A percentile compares a stretch with the other conserved stretches of the same genome.
Conservation (phyloP, 2,797 vertebrate genomes). For the Xyrichtys novacula region DNA sequence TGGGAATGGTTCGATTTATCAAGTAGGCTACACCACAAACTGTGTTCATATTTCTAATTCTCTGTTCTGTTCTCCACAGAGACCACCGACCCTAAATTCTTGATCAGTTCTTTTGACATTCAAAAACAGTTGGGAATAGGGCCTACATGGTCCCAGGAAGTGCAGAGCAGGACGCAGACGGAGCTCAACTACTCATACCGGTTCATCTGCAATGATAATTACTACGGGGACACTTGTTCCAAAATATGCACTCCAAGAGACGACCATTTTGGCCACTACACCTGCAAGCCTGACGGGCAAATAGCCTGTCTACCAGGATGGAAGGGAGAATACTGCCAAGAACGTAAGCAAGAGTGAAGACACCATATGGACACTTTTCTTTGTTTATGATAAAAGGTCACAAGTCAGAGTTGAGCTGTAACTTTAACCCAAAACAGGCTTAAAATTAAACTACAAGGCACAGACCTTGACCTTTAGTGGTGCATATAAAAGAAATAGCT, state of each 20-base stretch:
- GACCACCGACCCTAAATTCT: conserved; percentile 84
- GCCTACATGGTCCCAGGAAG: conserved; percentile 89
- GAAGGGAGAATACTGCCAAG: conserved; percentile 95
- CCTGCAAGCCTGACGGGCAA: conserved; percentile 93
- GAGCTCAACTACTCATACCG: conserved; percentile 97
- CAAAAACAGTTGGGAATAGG: conserved; percentile 92
- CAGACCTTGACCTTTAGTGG: background rate
- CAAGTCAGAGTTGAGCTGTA: background rate
- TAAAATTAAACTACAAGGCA: background rate
- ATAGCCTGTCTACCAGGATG: conserved; percentile 93
- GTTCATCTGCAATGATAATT: conserved; percentile 97
- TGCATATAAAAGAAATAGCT: too few species aligned
- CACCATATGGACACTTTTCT: conserved; percentile 67
- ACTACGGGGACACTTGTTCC: conserved; percentile 97
- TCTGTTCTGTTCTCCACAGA: conserved; percentile 64
- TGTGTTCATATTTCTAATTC: background rate
- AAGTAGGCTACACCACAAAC: background rate
- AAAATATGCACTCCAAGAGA: conserved; percentile 94
- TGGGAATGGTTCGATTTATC: conserved; percentile 33
- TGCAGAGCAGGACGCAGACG: conserved; percentile 84
- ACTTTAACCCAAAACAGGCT: background rate
- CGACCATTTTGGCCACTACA: conserved; percentile 96
- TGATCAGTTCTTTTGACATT: conserved; percentile 94
- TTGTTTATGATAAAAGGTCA: conserved; percentile 59
- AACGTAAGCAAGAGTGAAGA: conserved; percentile 91